phyloP scores from a whole-genome alignment of 53 echinoderm and acorn worm genomes.

The Paracentrotus lividus region DNA sequence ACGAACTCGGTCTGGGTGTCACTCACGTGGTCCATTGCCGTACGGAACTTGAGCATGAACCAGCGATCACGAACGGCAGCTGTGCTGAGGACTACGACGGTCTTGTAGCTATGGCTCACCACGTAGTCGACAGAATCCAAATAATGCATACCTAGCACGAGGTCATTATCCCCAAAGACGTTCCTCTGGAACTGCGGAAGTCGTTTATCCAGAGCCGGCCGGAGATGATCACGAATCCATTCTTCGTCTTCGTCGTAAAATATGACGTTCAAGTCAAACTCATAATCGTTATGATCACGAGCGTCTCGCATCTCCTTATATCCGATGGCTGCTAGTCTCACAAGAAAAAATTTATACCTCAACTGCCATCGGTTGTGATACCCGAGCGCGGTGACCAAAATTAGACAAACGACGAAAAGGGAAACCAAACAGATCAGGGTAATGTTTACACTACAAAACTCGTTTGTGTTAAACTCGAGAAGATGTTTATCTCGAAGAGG shows the following conservation, averaged over 20 bases:
- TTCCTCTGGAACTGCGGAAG: conserved; percentile 19
- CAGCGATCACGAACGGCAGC: conserved; percentile 8
- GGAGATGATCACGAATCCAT: conserved; percentile 17
- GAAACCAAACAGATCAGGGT: not conserved
- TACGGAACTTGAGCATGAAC: conserved; percentile 25
- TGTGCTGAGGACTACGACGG: not conserved
- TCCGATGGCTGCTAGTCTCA: not conserved
- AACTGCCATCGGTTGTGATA: conserved; percentile 20
- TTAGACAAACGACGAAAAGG: not conserved
- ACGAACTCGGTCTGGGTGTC: conserved; percentile 1
- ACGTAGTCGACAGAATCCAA: conserved; percentile 22
- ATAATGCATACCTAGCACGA: not conserved
- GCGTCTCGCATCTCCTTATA: conserved; percentile 29
- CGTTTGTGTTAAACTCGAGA: not conserved
- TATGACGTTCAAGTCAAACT: not conserved
- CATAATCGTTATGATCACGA: conserved; percentile 16
- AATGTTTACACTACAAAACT: not conserved
- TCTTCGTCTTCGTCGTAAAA: conserved; percentile 12
- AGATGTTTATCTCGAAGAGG: not conserved
- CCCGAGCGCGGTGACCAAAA: not conserved
- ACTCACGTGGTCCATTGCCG: conserved; percentile 1
- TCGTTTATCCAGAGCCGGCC: not conserved
- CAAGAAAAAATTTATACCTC: not conserved
- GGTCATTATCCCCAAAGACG: not conserved
- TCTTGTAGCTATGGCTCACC: conserved; percentile 10